phyloP scores from a whole-genome alignment of 1,140 invertebrate genomes.

The Frieseomelitta varia region DNA sequence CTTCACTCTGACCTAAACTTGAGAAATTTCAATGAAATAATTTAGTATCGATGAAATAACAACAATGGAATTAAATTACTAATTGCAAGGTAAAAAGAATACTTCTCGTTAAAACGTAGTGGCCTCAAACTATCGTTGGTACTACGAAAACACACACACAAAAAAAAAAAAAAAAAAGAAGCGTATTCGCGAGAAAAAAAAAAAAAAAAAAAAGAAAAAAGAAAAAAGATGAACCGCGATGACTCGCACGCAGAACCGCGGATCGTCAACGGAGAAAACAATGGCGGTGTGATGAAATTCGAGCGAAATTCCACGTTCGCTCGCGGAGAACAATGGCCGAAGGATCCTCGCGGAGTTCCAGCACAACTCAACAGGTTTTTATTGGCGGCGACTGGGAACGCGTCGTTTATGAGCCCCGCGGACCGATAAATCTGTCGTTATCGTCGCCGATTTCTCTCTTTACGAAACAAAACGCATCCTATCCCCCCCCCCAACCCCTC shows the following conservation, averaged over 20 bases:
- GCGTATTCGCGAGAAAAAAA: no score
- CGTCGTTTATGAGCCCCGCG: slow-evolving; percentile 26
- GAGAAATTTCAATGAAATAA: slow-evolving; percentile 12
- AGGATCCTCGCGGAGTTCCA: slow-evolving; percentile 7
- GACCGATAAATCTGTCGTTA: slow-evolving; percentile 29
- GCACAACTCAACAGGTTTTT: slow-evolving; percentile 60
- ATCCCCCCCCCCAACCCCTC: no score
- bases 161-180: slow-evolving; percentile 2
- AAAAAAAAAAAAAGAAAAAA: not conserved
- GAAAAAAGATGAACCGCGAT: not conserved
- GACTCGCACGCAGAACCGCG: slow-evolving; percentile 16
- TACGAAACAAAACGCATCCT: not conserved
- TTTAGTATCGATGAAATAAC: not conserved
- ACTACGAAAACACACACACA: slow-evolving; percentile 5
- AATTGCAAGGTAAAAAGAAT: slow-evolving; percentile 32
- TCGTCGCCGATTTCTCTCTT: not conserved
- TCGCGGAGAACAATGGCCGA: slow-evolving; percentile 33
- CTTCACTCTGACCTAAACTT: not conserved
- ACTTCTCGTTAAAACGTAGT: slow-evolving; percentile 18
- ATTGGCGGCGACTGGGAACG: slow-evolving; percentile 36
- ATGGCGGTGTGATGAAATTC: slow-evolving; percentile 27
- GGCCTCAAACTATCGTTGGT: slow-evolving; percentile 5
- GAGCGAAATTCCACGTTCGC: not conserved
- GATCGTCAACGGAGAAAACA: slow-evolving; percentile 12
- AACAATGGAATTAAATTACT: slow-evolving; percentile 25